Evolutionary conservation across 1,140 invertebrate genomes (phyloP).

Genomic region (Tetramorium simillimum): DNA sequence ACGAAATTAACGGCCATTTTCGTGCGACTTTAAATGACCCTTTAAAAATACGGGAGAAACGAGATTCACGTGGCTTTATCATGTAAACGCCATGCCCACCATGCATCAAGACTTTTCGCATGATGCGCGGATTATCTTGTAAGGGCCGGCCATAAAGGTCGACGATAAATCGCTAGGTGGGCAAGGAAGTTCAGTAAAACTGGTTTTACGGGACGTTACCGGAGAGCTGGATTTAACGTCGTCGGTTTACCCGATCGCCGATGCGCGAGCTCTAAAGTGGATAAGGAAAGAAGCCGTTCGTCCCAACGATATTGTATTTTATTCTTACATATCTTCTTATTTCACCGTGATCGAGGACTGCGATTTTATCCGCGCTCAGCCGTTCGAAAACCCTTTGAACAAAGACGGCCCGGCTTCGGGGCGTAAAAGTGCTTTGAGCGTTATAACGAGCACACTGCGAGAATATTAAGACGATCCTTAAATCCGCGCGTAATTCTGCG

Average conservation of each 20-base stretch:
- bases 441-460: neutral
- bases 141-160: constrained; percentile 66
- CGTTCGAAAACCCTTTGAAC: neutral
- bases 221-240: constrained; percentile 69
- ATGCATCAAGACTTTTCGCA: constrained; percentile 61
- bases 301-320: constrained; percentile 50
- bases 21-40: constrained; percentile 53
- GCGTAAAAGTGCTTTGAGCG: constrained; percentile 17
- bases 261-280: constrained; percentile 48
- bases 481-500: neutral
- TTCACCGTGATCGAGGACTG: constrained; percentile 4
- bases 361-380: constrained; percentile 21
- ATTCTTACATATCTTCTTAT: constrained; percentile 53
- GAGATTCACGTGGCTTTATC: constrained; percentile 54
- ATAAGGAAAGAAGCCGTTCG: constrained; percentile 44
- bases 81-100: constrained; percentile 56
- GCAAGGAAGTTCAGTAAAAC: constrained; percentile 71
- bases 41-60: constrained; percentile 40
- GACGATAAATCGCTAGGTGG: constrained; percentile 69
- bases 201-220: constrained; percentile 71
- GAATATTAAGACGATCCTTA: constrained; percentile 13
- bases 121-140: constrained; percentile 69
- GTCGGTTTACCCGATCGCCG: constrained; percentile 63
- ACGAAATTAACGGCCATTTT: constrained; percentile 47
- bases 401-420: neutral